These are phyloP conservation scores for Tetropium fuscum DNA, from an alignment of 2,888 invertebrate genomes.

Conservation along the genomic window DNA sequence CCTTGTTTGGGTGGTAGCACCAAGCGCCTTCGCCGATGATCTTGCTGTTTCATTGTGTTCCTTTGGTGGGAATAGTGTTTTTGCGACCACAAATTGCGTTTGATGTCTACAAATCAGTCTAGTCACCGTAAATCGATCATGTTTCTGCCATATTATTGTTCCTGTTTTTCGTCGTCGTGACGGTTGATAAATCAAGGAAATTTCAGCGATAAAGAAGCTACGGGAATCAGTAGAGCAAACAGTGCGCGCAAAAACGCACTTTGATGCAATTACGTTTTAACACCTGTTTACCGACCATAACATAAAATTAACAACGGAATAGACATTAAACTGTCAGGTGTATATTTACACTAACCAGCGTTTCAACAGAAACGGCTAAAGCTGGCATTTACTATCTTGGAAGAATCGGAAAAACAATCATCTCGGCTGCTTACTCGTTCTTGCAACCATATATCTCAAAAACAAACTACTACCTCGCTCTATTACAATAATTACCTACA, in stretches of 20 bases:
- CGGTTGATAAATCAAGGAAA: constrained; percentile 32
- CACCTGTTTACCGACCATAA: constrained; percentile 39
- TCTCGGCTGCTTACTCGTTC: constrained; percentile 8
- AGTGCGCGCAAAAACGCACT: constrained; percentile 25
- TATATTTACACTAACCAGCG: constrained; percentile 32
- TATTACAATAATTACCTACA: constrained; percentile 23
- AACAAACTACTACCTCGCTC: constrained; percentile 15
- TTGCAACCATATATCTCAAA: constrained; percentile 23
- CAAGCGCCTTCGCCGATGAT: constrained; percentile 24
- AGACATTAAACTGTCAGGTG: constrained; percentile 36
- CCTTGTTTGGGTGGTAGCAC: constrained; percentile 29
- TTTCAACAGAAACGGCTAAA: constrained; percentile 29
- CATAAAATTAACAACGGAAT: constrained; percentile 37
- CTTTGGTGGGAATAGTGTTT: constrained; percentile 23
- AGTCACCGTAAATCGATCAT: constrained; percentile 19
- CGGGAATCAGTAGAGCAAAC: constrained; percentile 30
- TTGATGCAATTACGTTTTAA: constrained; percentile 34
- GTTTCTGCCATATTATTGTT: constrained; percentile 12
- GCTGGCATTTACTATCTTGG: constrained; percentile 29
- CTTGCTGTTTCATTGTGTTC: constrained; percentile 20
- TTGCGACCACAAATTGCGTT: constrained; percentile 16
- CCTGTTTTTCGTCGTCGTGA: constrained; percentile 21
- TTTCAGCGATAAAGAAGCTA: constrained; percentile 20
- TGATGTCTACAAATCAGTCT: constrained; percentile 23
- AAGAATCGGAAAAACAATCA: constrained; percentile 28